Base-by-base conservation (phyloP, 2,888 invertebrate genomes). In the Hermodice carunculata region DNA sequence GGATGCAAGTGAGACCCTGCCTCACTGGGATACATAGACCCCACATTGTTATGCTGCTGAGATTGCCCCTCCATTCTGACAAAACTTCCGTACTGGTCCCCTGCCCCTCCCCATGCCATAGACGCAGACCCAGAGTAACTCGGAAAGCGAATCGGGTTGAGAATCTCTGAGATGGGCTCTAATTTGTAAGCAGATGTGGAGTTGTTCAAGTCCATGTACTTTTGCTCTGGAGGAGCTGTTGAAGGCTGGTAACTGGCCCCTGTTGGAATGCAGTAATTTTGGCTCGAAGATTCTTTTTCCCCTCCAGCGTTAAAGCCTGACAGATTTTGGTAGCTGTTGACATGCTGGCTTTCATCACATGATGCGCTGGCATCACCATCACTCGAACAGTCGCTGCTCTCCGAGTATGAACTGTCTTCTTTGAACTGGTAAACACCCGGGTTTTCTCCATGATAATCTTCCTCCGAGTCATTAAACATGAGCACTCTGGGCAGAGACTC, bases 151-250 rank as follows among this genome's bases (percentile, higher is more conserved):
- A 73, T 70, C 22, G 77, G 77, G 54, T 73, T 80, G 49, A 91
- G 84, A 62, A 91, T 85, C 71, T 91, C 91, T 5, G 91, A 89
- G 78, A 91, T 91, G 0, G 91, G 89, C 80, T 93, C 92, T 76
- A 92, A 87, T 86, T 93, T 91, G 86, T 89, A 91, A 81, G 61
- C 17, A 22, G 58, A 17, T 6, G 61, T 42, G 5, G 91, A 89
- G 62, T 91, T 89, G 86, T 90, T 91, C 78, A 92, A 86, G 80
- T 90, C 91, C 43, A 91, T 91, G 84, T 92, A 92, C 76, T 91
- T 76, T 29, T 79, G 76, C 59, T 44, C 76, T 68, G 40, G 56
- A 42, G 24, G 48, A 34, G 46, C 51, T 24, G 32, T 62, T 63
- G 17, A 48, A 52, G 49, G 60, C 31, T 37, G 6, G 42, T 43